Conservation (phyloP, 2,797 vertebrate species). For the Hemitrygon akajei region DNA sequence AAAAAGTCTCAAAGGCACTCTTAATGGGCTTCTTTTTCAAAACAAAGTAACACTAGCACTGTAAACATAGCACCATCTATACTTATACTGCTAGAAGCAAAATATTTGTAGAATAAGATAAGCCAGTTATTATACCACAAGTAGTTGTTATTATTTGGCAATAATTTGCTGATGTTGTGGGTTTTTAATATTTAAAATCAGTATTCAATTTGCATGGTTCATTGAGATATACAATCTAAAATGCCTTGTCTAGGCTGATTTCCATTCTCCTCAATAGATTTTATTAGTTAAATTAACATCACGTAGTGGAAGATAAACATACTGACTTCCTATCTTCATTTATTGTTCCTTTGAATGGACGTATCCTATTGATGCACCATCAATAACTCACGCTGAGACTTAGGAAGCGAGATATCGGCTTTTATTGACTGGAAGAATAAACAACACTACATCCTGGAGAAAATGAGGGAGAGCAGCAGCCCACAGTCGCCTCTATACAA, state of each 20-base stretch:
- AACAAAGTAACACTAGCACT: background rate
- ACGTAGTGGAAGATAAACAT: background rate
- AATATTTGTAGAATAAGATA: background rate
- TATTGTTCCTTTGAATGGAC: background rate
- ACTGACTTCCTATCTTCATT: background rate
- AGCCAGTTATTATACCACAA: background rate
- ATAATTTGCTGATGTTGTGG: background rate
- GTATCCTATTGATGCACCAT: no score
- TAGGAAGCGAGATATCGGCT: no score
- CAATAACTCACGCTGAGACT: no score
- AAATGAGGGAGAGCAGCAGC: no score
- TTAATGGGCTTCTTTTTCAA: background rate
- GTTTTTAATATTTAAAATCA: background rate
- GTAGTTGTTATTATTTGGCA: background rate
- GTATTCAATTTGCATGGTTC: background rate
- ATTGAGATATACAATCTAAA: background rate
- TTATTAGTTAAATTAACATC: slow-evolving; percentile 18
- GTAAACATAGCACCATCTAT: background rate
- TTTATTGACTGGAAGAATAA: no score
- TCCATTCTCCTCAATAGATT: background rate
- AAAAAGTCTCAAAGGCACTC: background rate
- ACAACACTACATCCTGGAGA: no score
- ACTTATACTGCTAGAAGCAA: background rate
- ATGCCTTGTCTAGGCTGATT: background rate
- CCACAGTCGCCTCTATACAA: no score